Conservation (phyloP, 2,113 vertebrate genomes). For the Eptesicus fuscus region DNA sequence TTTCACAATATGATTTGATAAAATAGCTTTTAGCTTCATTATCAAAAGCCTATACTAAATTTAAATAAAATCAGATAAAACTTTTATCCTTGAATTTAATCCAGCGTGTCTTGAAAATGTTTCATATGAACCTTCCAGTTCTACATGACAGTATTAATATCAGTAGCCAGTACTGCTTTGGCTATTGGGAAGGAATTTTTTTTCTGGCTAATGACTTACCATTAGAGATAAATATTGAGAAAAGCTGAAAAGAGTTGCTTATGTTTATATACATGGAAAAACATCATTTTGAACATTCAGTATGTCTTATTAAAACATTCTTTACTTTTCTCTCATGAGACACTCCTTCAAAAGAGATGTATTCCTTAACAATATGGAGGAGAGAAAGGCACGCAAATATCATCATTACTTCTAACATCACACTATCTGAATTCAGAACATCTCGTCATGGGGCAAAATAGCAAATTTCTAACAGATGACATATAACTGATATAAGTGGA, state of each 20-base stretch:
- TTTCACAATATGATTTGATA: neutral
- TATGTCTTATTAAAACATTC: neutral
- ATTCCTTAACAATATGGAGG: neutral
- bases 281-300: neutral
- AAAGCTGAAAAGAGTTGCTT: constrained; percentile 5
- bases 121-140: neutral
- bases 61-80: neutral
- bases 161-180: neutral
- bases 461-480: neutral
- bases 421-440: constrained; percentile 16
- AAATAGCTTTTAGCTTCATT: constrained; percentile 2
- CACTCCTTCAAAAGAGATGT: neutral
- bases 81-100: constrained; percentile 4
- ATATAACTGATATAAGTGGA: neutral
- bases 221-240: neutral
- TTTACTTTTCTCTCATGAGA: constrained; percentile 16
- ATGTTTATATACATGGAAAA: neutral
- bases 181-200: neutral
- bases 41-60: neutral
- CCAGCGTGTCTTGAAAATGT: neutral
- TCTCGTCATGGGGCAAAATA: neutral
- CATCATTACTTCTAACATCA: neutral
- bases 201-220: neutral
- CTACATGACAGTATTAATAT: neutral
- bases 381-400: constrained; percentile 29